Evolutionary conservation across 2,888 invertebrate genomes (phyloP).

Genomic region (Philonicus albiceps): DNA sequence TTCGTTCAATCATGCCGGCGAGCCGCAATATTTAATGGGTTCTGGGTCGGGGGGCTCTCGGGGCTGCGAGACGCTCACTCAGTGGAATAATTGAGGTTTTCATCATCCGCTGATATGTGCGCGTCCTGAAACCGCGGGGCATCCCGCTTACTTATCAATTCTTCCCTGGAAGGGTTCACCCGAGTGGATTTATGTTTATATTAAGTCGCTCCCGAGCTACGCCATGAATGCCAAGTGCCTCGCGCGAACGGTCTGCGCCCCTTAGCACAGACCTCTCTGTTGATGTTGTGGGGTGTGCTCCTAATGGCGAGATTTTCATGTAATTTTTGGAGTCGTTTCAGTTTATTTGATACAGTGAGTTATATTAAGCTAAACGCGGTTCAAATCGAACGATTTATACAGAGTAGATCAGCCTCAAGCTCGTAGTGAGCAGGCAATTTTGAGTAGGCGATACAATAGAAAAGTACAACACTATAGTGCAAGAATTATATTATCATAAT

Average conservation of each 20-base stretch:
- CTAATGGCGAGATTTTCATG: not conserved
- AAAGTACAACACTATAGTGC: no score
- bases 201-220: not conserved
- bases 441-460: not conserved
- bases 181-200: not conserved
- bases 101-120: not conserved
- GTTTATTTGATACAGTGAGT: not conserved
- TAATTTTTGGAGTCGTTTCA: not conserved
- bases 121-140: not conserved
- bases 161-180: not conserved
- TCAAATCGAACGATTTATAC: not conserved
- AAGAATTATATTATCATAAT: no score
- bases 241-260: not conserved
- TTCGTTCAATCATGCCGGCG: not conserved
- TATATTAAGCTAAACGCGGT: not conserved
- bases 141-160: not conserved
- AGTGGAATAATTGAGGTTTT: conserved; percentile 6
- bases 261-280: not conserved
- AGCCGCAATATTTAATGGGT: conserved; percentile 7
- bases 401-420: not conserved
- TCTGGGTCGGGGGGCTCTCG: not conserved
- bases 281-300: not conserved
- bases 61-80: not conserved
- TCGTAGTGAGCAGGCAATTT: not conserved
- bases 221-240: not conserved